A percentile compares a stretch with the other conserved stretches of the same genome.
Conservation (phyloP, 2,797 vertebrate genomes). For the Acrossocheilus wenchowensis region DNA sequence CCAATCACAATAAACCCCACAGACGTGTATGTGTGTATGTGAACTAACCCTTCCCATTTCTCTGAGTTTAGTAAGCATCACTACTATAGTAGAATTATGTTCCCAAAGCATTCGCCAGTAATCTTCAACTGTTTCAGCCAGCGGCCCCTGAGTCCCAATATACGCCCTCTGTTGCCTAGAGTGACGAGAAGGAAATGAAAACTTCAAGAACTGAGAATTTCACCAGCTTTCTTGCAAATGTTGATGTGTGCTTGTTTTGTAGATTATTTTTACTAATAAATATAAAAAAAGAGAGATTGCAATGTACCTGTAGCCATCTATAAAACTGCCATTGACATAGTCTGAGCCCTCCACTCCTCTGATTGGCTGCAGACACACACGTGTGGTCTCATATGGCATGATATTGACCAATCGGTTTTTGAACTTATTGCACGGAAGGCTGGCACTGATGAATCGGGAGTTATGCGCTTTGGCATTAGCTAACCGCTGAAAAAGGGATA, state of each 20-base stretch:
- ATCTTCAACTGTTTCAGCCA: conserved; percentile 98
- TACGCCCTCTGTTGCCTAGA: conserved; percentile 94
- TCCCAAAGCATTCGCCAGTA: conserved; percentile 99
- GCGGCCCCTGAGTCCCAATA: conserved; percentile 95
- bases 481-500: conserved; percentile 82
- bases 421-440: conserved; percentile 99
- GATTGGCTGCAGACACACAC: conserved; percentile 96
- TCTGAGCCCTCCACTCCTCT: conserved; percentile 98
- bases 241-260: background rate
- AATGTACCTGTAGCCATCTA: conserved; percentile 95
- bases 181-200: conserved; percentile 10
- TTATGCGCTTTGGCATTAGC: conserved; percentile 98
- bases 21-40: background rate
- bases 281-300: background rate
- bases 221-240: background rate
- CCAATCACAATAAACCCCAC: background rate
- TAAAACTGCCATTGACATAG: conserved; percentile 98
- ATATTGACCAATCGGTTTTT: conserved; percentile 99
- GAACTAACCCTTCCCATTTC: conserved; percentile 96
- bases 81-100: conserved; percentile 98
- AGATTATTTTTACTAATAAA: background rate
- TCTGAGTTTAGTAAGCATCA: conserved; percentile 98
- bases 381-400: conserved; percentile 98
- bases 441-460: conserved; percentile 98
- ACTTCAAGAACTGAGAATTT: background rate